These are phyloP conservation scores for Ophraella communa DNA, from an alignment of 2,888 invertebrate genomes.

Conservation along the genomic window DNA sequence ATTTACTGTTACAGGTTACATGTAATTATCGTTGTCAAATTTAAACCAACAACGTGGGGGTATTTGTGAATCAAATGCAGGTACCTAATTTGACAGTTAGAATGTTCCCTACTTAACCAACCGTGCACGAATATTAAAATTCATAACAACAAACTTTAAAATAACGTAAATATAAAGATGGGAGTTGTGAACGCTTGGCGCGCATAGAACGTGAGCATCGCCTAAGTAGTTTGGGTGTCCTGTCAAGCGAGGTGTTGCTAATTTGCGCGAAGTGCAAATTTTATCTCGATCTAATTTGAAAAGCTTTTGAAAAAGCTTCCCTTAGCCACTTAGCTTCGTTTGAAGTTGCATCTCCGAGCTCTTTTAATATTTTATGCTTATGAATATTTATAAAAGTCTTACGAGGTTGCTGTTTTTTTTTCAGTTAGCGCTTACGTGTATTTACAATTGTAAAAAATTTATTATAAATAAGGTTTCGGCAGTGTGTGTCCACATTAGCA, in stretches of 20 bases:
- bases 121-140: conserved; percentile 14
- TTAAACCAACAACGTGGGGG: too few species aligned
- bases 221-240: conserved; percentile 29
- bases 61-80: too few species aligned
- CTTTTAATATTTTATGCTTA: conserved; percentile 57
- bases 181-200: not conserved
- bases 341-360: conserved; percentile 53
- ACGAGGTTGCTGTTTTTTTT: conserved; percentile 39
- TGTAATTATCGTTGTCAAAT: not conserved
- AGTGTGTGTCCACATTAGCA: too few species aligned
- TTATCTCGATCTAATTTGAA: conserved; percentile 53
- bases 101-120: not conserved
- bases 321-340: conserved; percentile 57
- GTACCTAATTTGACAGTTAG: too few species aligned
- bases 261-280: conserved; percentile 57
- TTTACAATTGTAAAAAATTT: not conserved
- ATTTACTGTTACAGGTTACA: not conserved
- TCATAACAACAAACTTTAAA: conserved; percentile 16
- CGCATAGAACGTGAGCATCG: not conserved
- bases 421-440: conserved; percentile 33
- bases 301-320: conserved; percentile 48
- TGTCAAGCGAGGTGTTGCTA: conserved; percentile 54
- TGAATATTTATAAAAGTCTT: conserved; percentile 53
- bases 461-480: too few species aligned
- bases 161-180: conserved; percentile 8